A percentile compares a stretch with the other conserved stretches of the same genome.
These are phyloP conservation scores for Anarrhichthys ocellatus DNA, from an alignment of 2,113 vertebrate species.

Conservation along the genomic window DNA sequence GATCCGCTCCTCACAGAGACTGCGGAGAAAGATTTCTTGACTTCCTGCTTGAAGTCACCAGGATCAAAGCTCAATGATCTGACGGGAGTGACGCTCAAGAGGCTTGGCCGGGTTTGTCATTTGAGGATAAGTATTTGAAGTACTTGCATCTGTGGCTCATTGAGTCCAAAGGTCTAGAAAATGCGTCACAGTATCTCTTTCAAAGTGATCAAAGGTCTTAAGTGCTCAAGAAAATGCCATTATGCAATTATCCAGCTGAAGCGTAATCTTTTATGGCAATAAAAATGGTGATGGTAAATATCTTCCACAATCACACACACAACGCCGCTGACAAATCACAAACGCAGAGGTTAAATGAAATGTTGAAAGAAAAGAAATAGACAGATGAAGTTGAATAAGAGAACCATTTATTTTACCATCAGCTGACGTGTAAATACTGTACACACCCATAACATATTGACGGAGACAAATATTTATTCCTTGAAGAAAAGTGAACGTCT, in stretches of 20 bases:
- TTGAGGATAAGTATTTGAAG: neutral
- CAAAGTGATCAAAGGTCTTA: slow-evolving; percentile 39
- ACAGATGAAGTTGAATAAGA: slow-evolving; percentile 65
- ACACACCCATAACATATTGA: slow-evolving; percentile 77
- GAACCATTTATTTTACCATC: slow-evolving; percentile 81
- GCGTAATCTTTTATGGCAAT: neutral
- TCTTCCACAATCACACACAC: neutral
- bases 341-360: neutral
- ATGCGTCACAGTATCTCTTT: slow-evolving; percentile 15
- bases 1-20: neutral
- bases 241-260: neutral
- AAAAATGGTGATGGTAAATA: neutral
- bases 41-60: slow-evolving; percentile 57
- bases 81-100: slow-evolving; percentile 31
- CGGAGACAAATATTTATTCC: slow-evolving; percentile 77
- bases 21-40: neutral
- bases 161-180: slow-evolving; percentile 69
- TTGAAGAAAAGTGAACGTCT: slow-evolving; percentile 71
- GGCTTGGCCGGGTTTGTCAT: slow-evolving; percentile 42
- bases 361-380: slow-evolving; percentile 14
- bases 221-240: slow-evolving; percentile 9
- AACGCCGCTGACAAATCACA: neutral
- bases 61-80: slow-evolving; percentile 75
- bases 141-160: neutral
- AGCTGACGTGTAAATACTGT: slow-evolving; percentile 79